Evolutionary conservation across 2,797 vertebrate genomes (phyloP).

Genomic region (Channallabes apus): DNA sequence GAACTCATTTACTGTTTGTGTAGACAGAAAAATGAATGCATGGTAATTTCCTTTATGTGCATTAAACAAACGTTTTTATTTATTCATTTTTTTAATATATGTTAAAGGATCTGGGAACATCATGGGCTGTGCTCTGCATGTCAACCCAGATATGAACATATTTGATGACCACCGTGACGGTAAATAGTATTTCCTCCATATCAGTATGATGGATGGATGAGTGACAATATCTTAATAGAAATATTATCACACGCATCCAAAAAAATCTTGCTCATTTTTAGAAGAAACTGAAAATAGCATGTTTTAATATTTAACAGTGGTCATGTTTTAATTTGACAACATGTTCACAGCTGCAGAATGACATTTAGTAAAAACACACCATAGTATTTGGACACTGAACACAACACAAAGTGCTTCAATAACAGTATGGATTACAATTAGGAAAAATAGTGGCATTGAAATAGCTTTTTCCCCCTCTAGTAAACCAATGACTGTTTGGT

Average conservation of each 20-base stretch:
- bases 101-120: background rate
- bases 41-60: conserved; percentile 2
- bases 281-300: background rate
- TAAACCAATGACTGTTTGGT: background rate
- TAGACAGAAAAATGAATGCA: conserved; percentile 1
- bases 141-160: background rate
- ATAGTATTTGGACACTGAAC: background rate
- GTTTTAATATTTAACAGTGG: background rate
- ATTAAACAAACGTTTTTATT: background rate
- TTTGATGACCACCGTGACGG: background rate
- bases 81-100: background rate
- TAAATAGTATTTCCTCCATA: background rate
- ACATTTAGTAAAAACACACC: background rate
- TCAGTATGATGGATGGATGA: background rate
- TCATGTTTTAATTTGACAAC: background rate
- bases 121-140: background rate
- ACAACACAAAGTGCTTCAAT: background rate
- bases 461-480: background rate
- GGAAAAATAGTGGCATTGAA: background rate
- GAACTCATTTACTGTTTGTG: conserved; percentile 8
- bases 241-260: background rate
- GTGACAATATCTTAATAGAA: background rate
- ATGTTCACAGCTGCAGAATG: background rate
- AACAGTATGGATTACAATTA: background rate
- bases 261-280: background rate